Percentiles rank a stretch among this genome's conserved stretches.
Evolutionary conservation across 2,113 vertebrate genomes (phyloP).

Genomic region (Oenanthe oenanthe): DNA sequence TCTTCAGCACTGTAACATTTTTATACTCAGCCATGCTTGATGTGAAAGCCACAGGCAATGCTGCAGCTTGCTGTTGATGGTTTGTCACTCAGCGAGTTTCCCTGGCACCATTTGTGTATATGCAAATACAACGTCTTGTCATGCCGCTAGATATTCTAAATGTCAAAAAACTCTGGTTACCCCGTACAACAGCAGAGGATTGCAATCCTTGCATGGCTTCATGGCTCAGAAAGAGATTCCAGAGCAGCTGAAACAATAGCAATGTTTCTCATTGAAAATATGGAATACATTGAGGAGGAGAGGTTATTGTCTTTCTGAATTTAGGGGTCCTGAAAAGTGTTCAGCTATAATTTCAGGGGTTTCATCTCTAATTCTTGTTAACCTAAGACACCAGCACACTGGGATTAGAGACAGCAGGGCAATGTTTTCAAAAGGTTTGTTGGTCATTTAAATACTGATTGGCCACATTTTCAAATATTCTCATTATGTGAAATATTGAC

Average conservation of each 20-base stretch:
- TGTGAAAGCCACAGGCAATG: constrained; percentile 28
- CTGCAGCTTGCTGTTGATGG: constrained; percentile 23
- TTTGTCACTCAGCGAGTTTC: constrained; percentile 41
- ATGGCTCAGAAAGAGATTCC: neutral
- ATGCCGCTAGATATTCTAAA: constrained; percentile 32
- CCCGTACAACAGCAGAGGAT: neutral
- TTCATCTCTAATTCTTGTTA: neutral
- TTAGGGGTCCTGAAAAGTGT: neutral
- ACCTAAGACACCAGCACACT: neutral
- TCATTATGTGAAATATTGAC: neutral
- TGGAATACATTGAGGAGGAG: neutral
- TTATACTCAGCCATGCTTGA: neutral
- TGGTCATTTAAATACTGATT: neutral
- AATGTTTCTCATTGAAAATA: neutral
- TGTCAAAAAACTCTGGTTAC: constrained; percentile 40
- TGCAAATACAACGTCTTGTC: constrained; percentile 34
- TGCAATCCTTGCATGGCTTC: neutral
- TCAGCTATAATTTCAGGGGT: neutral
- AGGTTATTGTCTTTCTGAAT: neutral
- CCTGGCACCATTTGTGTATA: constrained; percentile 24
- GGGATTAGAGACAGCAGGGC: neutral
- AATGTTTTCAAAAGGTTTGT: neutral
- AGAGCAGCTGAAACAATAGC: neutral
- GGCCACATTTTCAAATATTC: neutral
- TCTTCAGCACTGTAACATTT: neutral